Conservation (phyloP, 1,140 invertebrate species). For the Ips typographus region DNA sequence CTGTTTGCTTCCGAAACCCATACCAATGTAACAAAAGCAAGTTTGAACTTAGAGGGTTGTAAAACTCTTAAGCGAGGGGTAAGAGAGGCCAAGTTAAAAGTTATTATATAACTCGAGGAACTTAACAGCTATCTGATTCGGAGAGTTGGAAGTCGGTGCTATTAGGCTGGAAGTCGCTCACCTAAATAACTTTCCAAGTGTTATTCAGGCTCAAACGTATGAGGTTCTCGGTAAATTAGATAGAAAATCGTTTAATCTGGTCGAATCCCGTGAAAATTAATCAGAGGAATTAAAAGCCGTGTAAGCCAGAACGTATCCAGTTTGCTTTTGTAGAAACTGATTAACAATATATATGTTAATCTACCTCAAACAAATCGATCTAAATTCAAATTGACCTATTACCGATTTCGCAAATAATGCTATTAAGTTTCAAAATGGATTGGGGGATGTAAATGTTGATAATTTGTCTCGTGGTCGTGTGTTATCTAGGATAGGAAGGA, state of each 20-base stretch:
- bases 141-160: slow-evolving; percentile 21
- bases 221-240: slow-evolving; percentile 36
- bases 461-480: slow-evolving; percentile 26
- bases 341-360: slow-evolving; percentile 44
- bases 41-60: slow-evolving; percentile 1
- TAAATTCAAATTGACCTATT: slow-evolving; percentile 44
- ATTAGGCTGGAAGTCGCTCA: slow-evolving; percentile 29
- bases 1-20: too few species aligned
- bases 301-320: slow-evolving; percentile 20
- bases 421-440: slow-evolving; percentile 37
- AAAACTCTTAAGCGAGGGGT: slow-evolving; percentile 14
- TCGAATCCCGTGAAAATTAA: slow-evolving; percentile 38
- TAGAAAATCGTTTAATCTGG: slow-evolving; percentile 40
- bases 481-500: slow-evolving; percentile 6
- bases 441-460: slow-evolving; percentile 39
- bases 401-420: slow-evolving; percentile 37
- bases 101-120: slow-evolving; percentile 32
- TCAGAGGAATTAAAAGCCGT: slow-evolving; percentile 39
- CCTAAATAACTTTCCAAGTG: slow-evolving; percentile 32
- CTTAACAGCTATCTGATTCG: slow-evolving; percentile 32
- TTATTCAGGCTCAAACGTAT: slow-evolving; percentile 33
- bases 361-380: slow-evolving; percentile 41
- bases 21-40: too few species aligned
- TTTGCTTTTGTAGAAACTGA: slow-evolving; percentile 38
- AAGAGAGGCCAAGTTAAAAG: slow-evolving; percentile 17